Evolutionary conservation across 1,140 invertebrate genomes (phyloP), one percentile per base, ranked within the genome.

Genomic region (Bombus ignitus): DNA sequence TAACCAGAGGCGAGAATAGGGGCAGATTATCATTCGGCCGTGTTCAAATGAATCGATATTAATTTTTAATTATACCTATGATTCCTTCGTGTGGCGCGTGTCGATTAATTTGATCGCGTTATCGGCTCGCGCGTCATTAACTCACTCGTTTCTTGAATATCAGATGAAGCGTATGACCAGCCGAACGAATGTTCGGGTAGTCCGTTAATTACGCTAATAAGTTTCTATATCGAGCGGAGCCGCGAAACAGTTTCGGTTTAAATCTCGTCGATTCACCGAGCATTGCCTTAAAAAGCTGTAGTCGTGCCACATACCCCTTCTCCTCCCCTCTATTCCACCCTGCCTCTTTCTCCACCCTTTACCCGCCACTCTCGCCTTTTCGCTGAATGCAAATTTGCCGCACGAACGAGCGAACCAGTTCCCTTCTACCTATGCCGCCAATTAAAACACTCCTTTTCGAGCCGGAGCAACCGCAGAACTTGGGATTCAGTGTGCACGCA

Each of bases 381-480:
- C 83, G 65, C 79, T 71, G 71, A 81, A 91, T 90, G 89, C 89
- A 91, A 91, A 91, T 90, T 89, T 75, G 87, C 84, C 70, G 59
- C 88, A 81, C 73, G 83, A 77, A 87, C 85, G 81, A 84, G 35
- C 80, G 85, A 62, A 78, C 83, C 83, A 80, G 88, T 72, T 80
- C 73, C 37, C 87, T 90, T 62, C 77, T 76, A 71, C 78, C 86
- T 73, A 86, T 86, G 85, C 89, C 90, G 92, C 94, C 94, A 94
- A 94, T 94, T 94, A 94, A 94, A 94, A 94, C 89, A 88, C 92
- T 93, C 93, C 94, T 94, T 94, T 94, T 91, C 88, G 87, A 94
- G 92, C 81, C 35, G 66, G 32, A 18, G 59, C 32, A 78, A 39
- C 71, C 57, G 53, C 22, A 22, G 22, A 47, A 22, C 28, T 53